These are phyloP conservation scores for Lingula anatina DNA, from an alignment of 2,888 invertebrate genomes.

Conservation along the genomic window DNA sequence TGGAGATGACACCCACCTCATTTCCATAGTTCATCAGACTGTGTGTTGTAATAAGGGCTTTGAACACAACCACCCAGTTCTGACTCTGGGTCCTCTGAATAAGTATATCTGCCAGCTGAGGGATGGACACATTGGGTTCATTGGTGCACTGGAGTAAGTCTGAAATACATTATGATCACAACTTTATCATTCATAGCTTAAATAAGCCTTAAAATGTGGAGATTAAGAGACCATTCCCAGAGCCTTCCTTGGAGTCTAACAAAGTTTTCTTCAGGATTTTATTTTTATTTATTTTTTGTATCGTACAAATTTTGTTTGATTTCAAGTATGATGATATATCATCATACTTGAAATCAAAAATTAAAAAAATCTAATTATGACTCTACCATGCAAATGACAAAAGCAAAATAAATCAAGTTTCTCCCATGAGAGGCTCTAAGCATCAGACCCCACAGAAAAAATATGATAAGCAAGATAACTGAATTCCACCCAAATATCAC, in stretches of 20 bases:
- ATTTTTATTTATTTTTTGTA: too few species aligned
- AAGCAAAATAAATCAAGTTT: too few species aligned
- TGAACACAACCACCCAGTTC: slow-evolving; percentile 99
- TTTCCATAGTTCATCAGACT: slow-evolving; percentile 99
- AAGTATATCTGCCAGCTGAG: slow-evolving; percentile 95
- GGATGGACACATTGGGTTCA: slow-evolving; percentile 99
- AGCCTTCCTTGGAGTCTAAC: background rate
- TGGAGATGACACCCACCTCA: slow-evolving; percentile 66
- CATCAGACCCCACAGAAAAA: too few species aligned
- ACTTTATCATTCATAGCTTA: background rate
- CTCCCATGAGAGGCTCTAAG: too few species aligned
- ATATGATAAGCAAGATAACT: too few species aligned
- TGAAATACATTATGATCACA: slow-evolving; percentile 60
- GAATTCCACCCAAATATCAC: too few species aligned
- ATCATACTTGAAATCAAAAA: too few species aligned
- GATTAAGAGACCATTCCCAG: background rate
- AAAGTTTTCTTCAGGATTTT: background rate
- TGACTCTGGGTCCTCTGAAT: slow-evolving; percentile 96
- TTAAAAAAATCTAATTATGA: too few species aligned
- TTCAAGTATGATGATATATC: too few species aligned
- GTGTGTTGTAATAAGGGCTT: slow-evolving; percentile 95
- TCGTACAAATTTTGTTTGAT: too few species aligned
- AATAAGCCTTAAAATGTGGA: background rate
- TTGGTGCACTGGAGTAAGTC: slow-evolving; percentile 99
- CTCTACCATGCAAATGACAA: too few species aligned